Evolutionary conservation across 2,797 vertebrate species (phyloP).

Genomic region (Tadarida brasiliensis): DNA sequence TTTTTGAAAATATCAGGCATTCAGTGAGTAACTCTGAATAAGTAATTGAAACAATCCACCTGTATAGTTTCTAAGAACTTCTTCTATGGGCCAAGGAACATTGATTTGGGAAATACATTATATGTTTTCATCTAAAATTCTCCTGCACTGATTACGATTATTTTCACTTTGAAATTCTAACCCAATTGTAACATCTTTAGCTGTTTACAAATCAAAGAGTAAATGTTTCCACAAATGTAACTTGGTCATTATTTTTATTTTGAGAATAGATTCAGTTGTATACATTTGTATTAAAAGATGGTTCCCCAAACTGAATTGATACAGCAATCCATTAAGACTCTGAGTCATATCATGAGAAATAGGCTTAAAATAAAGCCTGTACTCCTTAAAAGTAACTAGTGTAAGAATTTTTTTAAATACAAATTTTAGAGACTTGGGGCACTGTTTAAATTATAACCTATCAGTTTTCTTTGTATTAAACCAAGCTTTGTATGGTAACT

Average conservation of each 20-base stretch:
- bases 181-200: background rate
- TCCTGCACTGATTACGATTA: background rate
- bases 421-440: background rate
- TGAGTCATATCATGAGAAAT: background rate
- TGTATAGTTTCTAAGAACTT: background rate
- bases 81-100: background rate
- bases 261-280: background rate
- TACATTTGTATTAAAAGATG: background rate
- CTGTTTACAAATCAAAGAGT: slow-evolving; percentile 41
- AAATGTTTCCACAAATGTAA: background rate
- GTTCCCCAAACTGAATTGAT: background rate
- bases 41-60: background rate
- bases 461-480: background rate
- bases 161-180: background rate
- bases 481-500: background rate
- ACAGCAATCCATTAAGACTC: background rate
- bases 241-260: slow-evolving; percentile 38
- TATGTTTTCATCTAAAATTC: background rate
- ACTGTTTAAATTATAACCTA: background rate
- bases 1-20: background rate
- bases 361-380: background rate
- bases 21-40: slow-evolving; percentile 31
- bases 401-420: background rate
- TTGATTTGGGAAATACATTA: background rate
- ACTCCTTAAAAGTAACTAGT: background rate